Percentiles rank a stretch among this genome's conserved stretches.
These are phyloP conservation scores for Perdita meconis DNA, from an alignment of 2,888 invertebrate species.

Conservation along the genomic window DNA sequence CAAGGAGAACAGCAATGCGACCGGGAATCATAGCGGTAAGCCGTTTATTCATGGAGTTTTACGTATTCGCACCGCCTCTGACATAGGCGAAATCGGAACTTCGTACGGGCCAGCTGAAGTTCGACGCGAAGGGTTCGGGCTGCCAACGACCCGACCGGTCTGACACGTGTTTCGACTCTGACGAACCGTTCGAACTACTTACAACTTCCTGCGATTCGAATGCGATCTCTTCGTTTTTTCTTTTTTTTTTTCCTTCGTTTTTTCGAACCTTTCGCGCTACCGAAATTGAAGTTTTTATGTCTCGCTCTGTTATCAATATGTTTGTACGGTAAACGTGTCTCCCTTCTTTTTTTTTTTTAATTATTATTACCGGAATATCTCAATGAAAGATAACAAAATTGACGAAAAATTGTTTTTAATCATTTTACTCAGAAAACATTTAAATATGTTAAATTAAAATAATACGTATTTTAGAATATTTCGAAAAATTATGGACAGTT, in stretches of 20 bases:
- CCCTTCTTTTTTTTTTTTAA: neutral
- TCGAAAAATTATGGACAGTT: too few species aligned
- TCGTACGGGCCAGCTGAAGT: conserved; percentile 32
- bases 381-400: neutral
- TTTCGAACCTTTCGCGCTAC: conserved; percentile 32
- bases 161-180: conserved; percentile 65
- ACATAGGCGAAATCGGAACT: conserved; percentile 42
- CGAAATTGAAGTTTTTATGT: too few species aligned
- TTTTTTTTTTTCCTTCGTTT: conserved; percentile 35
- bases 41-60: conserved; percentile 56
- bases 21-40: conserved; percentile 83
- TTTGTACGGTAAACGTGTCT: neutral
- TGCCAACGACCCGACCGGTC: conserved; percentile 65
- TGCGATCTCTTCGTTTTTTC: too few species aligned
- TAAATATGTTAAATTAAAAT: conserved; percentile 1
- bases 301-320: neutral
- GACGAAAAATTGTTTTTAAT: conserved; percentile 1
- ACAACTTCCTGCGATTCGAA: conserved; percentile 38
- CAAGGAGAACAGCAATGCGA: conserved; percentile 82
- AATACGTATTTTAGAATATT: too few species aligned
- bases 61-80: conserved; percentile 44
- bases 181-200: conserved; percentile 40
- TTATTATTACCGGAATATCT: neutral
- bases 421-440: neutral
- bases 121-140: conserved; percentile 38